Evolutionary conservation across 2,888 invertebrate species (phyloP).

Genomic region (Eupithecia subfuscata): DNA sequence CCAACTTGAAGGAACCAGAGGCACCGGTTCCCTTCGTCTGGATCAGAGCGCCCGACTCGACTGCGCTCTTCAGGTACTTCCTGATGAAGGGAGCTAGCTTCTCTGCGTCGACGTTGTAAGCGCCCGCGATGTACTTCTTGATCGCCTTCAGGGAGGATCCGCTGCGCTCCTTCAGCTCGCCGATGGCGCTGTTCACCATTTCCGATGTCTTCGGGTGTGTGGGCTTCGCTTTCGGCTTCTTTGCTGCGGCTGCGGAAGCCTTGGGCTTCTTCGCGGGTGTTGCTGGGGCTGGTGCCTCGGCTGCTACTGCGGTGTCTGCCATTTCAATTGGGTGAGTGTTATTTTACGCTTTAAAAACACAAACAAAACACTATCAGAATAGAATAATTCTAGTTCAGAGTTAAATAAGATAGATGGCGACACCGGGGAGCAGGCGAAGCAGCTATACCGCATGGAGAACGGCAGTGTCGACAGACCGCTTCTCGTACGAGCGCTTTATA

Average conservation of each 20-base stretch:
- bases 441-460: constrained; percentile 8
- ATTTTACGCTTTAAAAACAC: too few species aligned
- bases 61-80: too few species aligned
- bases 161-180: constrained; percentile 79
- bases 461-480: constrained; percentile 26
- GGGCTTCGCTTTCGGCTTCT: too few species aligned
- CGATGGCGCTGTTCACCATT: constrained; percentile 85
- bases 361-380: too few species aligned
- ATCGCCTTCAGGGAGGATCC: constrained; percentile 85
- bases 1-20: too few species aligned
- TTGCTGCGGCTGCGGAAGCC: constrained; percentile 38
- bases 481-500: constrained; percentile 29
- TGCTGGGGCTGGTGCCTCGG: constrained; percentile 55
- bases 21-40: too few species aligned
- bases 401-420: too few species aligned
- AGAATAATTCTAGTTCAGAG: too few species aligned
- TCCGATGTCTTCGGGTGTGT: constrained; percentile 27
- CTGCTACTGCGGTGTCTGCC: too few species aligned
- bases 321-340: too few species aligned
- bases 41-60: too few species aligned
- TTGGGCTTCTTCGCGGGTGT: constrained; percentile 58
- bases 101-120: constrained; percentile 41
- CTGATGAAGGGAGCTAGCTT: too few species aligned
- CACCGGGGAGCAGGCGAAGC: neutral
- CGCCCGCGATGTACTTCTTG: constrained; percentile 84